Base-by-base conservation (phyloP, 2,797 vertebrate genomes). In the Coregonus sp. region DNA sequence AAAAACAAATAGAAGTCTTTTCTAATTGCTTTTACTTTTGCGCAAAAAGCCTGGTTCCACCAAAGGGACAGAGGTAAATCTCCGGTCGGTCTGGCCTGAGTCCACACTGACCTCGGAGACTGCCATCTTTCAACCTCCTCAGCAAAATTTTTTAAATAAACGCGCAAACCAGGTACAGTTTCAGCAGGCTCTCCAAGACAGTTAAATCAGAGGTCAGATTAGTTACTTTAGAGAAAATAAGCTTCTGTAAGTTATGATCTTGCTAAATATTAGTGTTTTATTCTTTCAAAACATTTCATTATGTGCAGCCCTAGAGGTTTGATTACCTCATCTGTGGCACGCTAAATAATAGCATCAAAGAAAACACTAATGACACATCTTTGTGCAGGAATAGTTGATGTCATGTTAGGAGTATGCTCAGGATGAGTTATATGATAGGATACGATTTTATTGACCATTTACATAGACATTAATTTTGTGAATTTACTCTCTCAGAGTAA, bases 1-100 rank as follows among this genome's bases (percentile, higher is more conserved):
- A 88, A 87, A 91, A 89, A 86, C 81, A 86, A 89, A 89, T 61
- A 61, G n/a, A 76, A 25, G 84, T 86, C 70, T 56, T 67, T 73
- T 70, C 74, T 82, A 82, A 88, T 85, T 82, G 76, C 81, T 86
- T 85, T 84, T 68, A n/a, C 86, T 50, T 81, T 81, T 75, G 84
- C 77, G 83, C 5, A 15, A 76, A 85, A 88, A 47, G n/a, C 0
- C 2, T 74, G 5, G 72, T 81, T 37, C 71, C 71, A 82, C 77
- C 82, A 6, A 74, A 1, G 87, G 72, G 83, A 88, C 86, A 81
- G 83, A 16, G 16, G 40, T 75, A 51, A 40, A 51, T 74, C 25
- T 72, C 25, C 9, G 37, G 4, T 7, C 16, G 7, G 18, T 47
- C 7, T 56, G 51, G 72, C 31, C 52, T 33, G 31, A 4, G 31